phyloP scores from a whole-genome alignment of 2,797 vertebrate genomes.

The Lagodon rhomboides region DNA sequence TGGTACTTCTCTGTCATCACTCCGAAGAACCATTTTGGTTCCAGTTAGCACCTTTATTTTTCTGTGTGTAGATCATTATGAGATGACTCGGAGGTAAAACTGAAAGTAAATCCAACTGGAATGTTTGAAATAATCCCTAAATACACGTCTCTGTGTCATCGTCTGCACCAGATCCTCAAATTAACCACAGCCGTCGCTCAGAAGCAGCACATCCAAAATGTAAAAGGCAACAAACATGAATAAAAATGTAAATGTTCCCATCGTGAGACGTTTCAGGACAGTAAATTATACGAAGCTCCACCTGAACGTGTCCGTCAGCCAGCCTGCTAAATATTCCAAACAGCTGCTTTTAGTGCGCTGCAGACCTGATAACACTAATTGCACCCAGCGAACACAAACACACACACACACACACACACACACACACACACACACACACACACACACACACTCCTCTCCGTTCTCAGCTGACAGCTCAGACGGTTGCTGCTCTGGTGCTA shows the following conservation, averaged over 20 bases:
- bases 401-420: conserved; percentile 15
- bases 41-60: too few relatives aligned
- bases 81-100: not conserved
- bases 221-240: not conserved
- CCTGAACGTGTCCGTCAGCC: conserved; percentile 24
- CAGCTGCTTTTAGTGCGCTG: conserved; percentile 25
- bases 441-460: not conserved
- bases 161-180: too few relatives aligned
- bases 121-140: too few relatives aligned
- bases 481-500: conserved; percentile 24
- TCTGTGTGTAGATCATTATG: too few relatives aligned
- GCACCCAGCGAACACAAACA: conserved; percentile 8
- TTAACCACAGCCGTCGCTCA: not conserved
- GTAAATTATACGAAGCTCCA: not conserved
- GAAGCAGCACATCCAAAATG: too few relatives aligned
- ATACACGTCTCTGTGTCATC: too few relatives aligned
- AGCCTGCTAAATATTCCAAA: conserved; percentile 42
- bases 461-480: conserved; percentile 34
- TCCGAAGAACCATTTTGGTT: too few relatives aligned
- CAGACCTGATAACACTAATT: conserved; percentile 56
- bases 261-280: not conserved
- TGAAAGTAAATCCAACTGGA: not conserved
- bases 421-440: conserved; percentile 2
- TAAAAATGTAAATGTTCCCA: not conserved
- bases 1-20: too few relatives aligned